Evolutionary conservation across 2,113 vertebrate genomes (phyloP), one percentile per base, ranked within the genome.

Genomic region (Todiramphus saurophagus): DNA sequence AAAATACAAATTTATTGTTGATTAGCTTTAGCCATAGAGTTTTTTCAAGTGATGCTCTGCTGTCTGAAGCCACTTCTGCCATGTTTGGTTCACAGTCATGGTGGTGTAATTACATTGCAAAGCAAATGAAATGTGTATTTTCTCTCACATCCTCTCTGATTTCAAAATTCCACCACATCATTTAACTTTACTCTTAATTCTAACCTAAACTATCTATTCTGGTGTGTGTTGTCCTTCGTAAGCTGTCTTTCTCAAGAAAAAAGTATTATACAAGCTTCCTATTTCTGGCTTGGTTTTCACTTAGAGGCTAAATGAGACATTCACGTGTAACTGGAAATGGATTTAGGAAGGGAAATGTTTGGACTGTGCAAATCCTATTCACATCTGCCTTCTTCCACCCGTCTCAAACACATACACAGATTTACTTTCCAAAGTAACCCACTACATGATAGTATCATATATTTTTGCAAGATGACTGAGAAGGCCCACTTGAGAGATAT

Each of bases 341-440:
- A 66, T 77, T 93, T 93, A 80, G 44, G 35, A 89, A 73, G 60
- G 39, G 39, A 59, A 69, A 11, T 43, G 30, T 77, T 64, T 73
- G 39, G 39, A 43, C 59, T 0, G 0, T 64, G 48, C 17, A 60
- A 19, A 80, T 83, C 46, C 10, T 89, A 73, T 90, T 78, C 41
- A 55, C 0, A 0, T 15, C 9, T n/a, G 28, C 58, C 27, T 8
- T 92, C n/a, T 70, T 87, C 12, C 5, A 58, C 13, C 7, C 27
- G 16, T 82, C 21, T 75, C 21, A 46, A 85, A 41, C 5, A 9
- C 11, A 7, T 30, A 62, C 21, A 51, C 12, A 21, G 33, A 70
- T 75, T 87, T 68, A 12, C 35, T 69, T 56, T 59, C 63, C 30
- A 83, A 24, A 53, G 25, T 56, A 43, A 11, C 6, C 28, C 7